Evolutionary conservation across 2,797 vertebrate species (phyloP), one percentile per base, ranked within the genome.

Genomic region (Chromobotia macracanthus): DNA sequence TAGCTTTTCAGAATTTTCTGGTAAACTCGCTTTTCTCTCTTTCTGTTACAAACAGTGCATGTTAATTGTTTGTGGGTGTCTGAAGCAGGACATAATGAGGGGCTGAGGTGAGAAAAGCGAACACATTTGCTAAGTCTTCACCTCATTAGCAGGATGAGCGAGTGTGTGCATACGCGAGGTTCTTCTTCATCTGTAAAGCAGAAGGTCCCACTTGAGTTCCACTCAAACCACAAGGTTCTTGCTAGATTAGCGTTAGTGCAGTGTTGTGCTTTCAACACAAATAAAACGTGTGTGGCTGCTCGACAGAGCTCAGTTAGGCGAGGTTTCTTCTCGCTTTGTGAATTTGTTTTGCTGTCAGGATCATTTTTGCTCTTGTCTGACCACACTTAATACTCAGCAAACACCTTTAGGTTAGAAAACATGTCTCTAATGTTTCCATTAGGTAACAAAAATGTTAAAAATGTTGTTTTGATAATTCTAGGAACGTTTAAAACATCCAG

Each of bases 91-190:
- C 67, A 67, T 87, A 88, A 89, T 90, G 87, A 92, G 81, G 46
- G 75, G 66, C 76, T 70, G 3, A 76, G 64, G 86, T 89, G 89
- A 82, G 84, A 87, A 89, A 88, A 89, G 85, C 86, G 87, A 88
- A 89, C 84, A 84, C 84, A 88, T 89, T 90, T 90, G 85, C 87
- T 82, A 80, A 86, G 82, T 84, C 87, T 90, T 90, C 80, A 72
- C 79, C 83, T 84, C 87, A 87, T 90, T 89, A 89, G 81, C 75
- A 79, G 61, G 84, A 80, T 77, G 55, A 65, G 66, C 21, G 6
- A 48, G 58, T 55, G 64, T n/a, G 56, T 18, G 44, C 70, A 67
- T 23, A 31, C 31, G 31, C 5, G 19, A 23, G 46, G 58, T 77
- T 68, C 21, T 77, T 48, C n/a, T 11, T n/a, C 50, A 28, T 72